Evolutionary conservation across 2,888 invertebrate species (phyloP).

Genomic region (Diarsia dahlii): DNA sequence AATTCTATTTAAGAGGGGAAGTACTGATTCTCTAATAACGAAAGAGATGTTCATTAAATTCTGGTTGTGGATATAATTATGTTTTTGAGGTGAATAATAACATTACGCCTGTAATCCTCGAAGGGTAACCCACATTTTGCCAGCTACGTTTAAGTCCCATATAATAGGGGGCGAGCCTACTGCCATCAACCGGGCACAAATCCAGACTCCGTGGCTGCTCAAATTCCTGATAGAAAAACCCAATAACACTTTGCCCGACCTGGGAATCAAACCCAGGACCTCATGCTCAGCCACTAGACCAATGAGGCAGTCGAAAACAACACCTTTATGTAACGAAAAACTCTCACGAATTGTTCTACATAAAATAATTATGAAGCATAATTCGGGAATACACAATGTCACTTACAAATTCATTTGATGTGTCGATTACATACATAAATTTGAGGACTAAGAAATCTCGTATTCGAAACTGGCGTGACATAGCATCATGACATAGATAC

Average conservation of each 20-base stretch:
- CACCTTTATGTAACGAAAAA: not conserved
- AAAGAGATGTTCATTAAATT: not conserved
- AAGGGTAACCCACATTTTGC: no score
- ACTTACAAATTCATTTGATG: not conserved
- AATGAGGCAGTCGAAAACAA: not conserved
- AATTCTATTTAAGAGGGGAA: not conserved
- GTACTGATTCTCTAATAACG: conserved; percentile 1
- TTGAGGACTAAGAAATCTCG: not conserved
- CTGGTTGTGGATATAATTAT: not conserved
- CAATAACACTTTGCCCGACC: no score
- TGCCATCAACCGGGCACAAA: no score
- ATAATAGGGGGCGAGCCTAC: no score
- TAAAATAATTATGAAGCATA: not conserved
- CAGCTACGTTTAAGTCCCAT: no score
- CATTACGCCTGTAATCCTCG: no score
- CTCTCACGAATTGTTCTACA: not conserved
- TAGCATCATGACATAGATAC: not conserved
- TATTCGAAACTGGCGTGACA: not conserved
- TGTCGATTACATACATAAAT: not conserved
- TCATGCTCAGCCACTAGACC: no score
- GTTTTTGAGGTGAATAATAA: not conserved
- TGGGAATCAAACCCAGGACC: no score
- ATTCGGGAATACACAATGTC: not conserved
- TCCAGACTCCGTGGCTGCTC: no score
- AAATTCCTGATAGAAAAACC: no score